phyloP scores from a whole-genome alignment of 2,888 invertebrate genomes.

The Himalopsyche japonica region DNA sequence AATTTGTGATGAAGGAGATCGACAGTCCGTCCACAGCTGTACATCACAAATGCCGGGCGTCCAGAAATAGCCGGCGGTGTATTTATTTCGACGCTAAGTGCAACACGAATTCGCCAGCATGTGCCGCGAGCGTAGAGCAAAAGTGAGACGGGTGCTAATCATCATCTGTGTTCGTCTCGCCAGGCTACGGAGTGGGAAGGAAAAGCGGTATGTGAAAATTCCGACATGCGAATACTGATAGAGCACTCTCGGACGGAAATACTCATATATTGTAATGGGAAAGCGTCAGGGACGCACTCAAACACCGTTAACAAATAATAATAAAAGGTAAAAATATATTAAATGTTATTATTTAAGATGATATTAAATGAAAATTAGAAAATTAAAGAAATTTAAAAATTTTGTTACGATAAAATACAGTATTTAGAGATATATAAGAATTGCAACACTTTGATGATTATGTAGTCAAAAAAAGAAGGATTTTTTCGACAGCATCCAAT shows the following conservation, averaged over 20 bases:
- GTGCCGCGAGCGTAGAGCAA: background rate
- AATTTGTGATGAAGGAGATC: slow-evolving; percentile 2
- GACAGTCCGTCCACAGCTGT: slow-evolving; percentile 31
- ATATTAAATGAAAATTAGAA: too few relatives aligned
- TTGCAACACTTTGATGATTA: too few relatives aligned
- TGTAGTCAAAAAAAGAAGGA: too few relatives aligned
- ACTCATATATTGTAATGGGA: background rate
- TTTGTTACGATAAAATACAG: too few relatives aligned
- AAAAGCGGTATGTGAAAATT: background rate
- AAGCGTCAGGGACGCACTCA: background rate
- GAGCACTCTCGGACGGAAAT: background rate
- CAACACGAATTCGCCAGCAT: slow-evolving; percentile 7
- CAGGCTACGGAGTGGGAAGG: background rate
- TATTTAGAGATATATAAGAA: too few relatives aligned
- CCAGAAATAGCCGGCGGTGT: slow-evolving; percentile 24
- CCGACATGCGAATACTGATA: background rate
- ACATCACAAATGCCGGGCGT: slow-evolving; percentile 32
- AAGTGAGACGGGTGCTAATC: background rate
- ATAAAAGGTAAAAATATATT: too few relatives aligned
- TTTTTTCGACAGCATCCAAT: too few relatives aligned
- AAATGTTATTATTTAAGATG: too few relatives aligned
- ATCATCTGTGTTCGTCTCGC: background rate
- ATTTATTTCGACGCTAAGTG: slow-evolving; percentile 26
- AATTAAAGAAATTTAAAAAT: too few relatives aligned
- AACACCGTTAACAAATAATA: background rate